Base-by-base conservation (phyloP, 2,113 vertebrate genomes). In the Seriola dumerili region DNA sequence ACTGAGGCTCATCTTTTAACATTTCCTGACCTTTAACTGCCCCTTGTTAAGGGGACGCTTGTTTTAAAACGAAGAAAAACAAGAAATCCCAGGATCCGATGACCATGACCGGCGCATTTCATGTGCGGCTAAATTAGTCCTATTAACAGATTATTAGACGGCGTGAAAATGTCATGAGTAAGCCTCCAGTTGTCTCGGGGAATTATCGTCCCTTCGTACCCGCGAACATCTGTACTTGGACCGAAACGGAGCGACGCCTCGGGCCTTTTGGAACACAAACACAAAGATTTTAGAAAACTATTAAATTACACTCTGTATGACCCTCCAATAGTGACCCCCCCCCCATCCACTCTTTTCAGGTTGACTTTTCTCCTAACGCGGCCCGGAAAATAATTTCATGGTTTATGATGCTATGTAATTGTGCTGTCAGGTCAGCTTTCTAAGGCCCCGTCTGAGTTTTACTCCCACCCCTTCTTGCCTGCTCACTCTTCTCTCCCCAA, bases 341-440 rank as follows among this genome's bases (percentile, higher is more conserved):
- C 34, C 34, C 34, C 34, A 4, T 6, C 3, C 34, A 36, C 34
- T 10, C 75, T 1, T 67, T 78, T 87, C 61, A 76, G 72, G 67
- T 52, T 16, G 57, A 66, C 65, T 80, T 76, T 59, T 62, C 65
- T 70, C 71, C 71, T 44, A 68, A 72, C 52, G 4, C 29, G 48
- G 59, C 73, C 75, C 16, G 11, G 61, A 19, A 85, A 84, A 85
- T 71, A 52, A 84, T 85, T 88, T 90, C 80, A 90, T 81, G 83
- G 14, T 91, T 87, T 88, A 36, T 78, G 79, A 81, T 69, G 80
- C 75, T 74, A 1, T 81, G 83, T 82, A 85, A 88, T 87, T 83
- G 75, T 73, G 58, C 82, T 84, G 86, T 90, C 84, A 87, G 85
- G 89, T 90, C 88, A 87, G 42, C 74, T 81, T 75, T 85, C 57